Conservation (phyloP, 2,797 vertebrate genomes). For the Dallia pectoralis region DNA sequence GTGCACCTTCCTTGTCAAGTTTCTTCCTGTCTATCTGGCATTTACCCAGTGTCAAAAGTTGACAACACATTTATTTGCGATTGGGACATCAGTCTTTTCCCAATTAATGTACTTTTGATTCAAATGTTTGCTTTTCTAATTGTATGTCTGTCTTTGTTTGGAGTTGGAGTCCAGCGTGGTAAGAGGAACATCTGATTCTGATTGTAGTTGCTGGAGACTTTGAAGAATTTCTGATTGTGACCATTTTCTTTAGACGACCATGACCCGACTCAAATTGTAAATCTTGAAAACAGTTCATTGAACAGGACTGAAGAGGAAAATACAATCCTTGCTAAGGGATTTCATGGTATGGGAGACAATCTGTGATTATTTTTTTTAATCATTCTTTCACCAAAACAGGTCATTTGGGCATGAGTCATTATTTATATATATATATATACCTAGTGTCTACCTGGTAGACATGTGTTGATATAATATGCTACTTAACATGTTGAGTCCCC, state of each 20-base stretch:
- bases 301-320: neutral
- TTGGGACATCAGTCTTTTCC: neutral
- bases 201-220: neutral
- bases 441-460: too few relatives aligned
- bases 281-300: neutral
- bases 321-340: neutral
- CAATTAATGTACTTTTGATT: neutral
- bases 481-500: neutral
- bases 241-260: neutral
- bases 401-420: too few relatives aligned
- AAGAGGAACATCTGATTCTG: neutral
- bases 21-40: neutral
- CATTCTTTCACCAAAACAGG: too few relatives aligned
- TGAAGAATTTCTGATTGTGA: neutral
- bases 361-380: too few relatives aligned
- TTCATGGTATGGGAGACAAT: neutral
- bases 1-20: neutral
- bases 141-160: neutral
- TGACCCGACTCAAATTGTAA: neutral
- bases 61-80: neutral
- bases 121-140: slow-evolving; percentile 16
- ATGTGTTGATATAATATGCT: too few relatives aligned
- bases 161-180: slow-evolving; percentile 5
- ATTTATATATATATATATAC: too few relatives aligned
- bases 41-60: neutral